A percentile compares a stretch with the other conserved stretches of the same genome.
phyloP scores from a whole-genome alignment of 1,140 invertebrate species.

The Drosophila lacteicornis region DNA sequence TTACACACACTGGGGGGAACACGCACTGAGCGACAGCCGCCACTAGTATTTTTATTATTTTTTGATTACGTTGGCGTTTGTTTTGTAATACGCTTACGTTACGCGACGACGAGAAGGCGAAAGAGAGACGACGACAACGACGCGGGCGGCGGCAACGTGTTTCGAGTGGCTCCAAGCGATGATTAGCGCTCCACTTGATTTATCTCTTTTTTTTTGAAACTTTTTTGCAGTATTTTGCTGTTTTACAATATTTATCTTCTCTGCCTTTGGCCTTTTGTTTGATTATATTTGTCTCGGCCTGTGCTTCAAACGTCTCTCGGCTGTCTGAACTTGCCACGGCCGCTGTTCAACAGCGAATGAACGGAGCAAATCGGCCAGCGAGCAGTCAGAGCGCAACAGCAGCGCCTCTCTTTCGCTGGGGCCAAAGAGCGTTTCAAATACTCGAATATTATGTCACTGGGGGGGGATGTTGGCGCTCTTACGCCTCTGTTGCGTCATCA shows the following conservation, averaged over 20 bases:
- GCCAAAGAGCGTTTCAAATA: slow-evolving; percentile 21
- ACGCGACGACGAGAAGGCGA: slow-evolving; percentile 55
- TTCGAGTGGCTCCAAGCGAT: slow-evolving; percentile 45
- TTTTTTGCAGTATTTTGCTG: not conserved
- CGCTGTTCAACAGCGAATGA: slow-evolving; percentile 73
- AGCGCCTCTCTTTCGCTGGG: slow-evolving; percentile 10
- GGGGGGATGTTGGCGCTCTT: slow-evolving; percentile 22
- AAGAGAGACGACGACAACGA: slow-evolving; percentile 13
- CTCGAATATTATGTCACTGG: slow-evolving; percentile 44
- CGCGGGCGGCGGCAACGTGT: slow-evolving; percentile 47
- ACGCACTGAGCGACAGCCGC: slow-evolving; percentile 6
- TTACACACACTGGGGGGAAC: slow-evolving; percentile 10
- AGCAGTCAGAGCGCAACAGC: slow-evolving; percentile 4
- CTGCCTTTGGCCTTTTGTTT: slow-evolving; percentile 17
- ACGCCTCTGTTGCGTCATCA: slow-evolving; percentile 51
- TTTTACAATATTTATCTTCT: not conserved
- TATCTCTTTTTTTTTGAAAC: slow-evolving; percentile 8
- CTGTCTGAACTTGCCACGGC: slow-evolving; percentile 72
- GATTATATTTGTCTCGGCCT: slow-evolving; percentile 9
- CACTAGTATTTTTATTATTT: slow-evolving; percentile 24
- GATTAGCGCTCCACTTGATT: slow-evolving; percentile 43
- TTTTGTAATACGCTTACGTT: slow-evolving; percentile 80
- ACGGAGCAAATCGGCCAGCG: slow-evolving; percentile 19
- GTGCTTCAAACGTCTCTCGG: slow-evolving; percentile 23
- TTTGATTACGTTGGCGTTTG: slow-evolving; percentile 55